Evolutionary conservation across 2,113 vertebrate species (phyloP), one percentile per base, ranked within the genome.

Genomic region (Megalops atlanticus): DNA sequence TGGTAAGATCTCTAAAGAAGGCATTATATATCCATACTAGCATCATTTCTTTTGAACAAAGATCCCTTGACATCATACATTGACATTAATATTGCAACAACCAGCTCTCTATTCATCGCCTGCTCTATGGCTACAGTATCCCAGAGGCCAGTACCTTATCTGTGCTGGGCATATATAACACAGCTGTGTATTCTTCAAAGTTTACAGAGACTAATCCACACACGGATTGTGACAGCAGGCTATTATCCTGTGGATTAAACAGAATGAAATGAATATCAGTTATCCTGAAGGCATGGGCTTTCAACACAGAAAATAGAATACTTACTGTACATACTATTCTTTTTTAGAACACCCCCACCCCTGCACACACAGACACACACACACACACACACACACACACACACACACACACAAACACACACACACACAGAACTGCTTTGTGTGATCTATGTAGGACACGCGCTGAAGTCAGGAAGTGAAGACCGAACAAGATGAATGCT

Each of bases 401-500:
- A 24, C 38, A 78, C 78, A 75, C 73, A 83, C 16, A 81, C 41
- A 82, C 76, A 82, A 77, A 79, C 54, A 85, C 71, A 85, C 71
- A 78, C 81, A 90, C 81, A 87, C 84, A 79, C 89, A 86, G 83
- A 87, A 85, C 83, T 83, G 80, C 86, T 85, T 74, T 89, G 84
- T 87, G 78, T 90, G 87, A 90, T 91, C 88, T 89, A 81, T 69
- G 1, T 82, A 85, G 90, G 91, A 92, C 91, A 90, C 79, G 64
- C 79, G 71, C 14, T 21, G 14, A 24, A 83, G 85, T 74, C 74
- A 84, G 90, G 84, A 85, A 88, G 88, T 83, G 89, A 18, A 82
- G 88, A 91, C 81, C 76, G 85, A 77, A 84, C 0, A 88, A 91
- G 93, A 93, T 88, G 92, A 93, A 94, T 90, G 92, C 85, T 76